Evolutionary conservation across 2,888 invertebrate species (phyloP), one percentile per base, ranked within the genome.

Genomic region (Ashinkailepas kermadecensis): DNA sequence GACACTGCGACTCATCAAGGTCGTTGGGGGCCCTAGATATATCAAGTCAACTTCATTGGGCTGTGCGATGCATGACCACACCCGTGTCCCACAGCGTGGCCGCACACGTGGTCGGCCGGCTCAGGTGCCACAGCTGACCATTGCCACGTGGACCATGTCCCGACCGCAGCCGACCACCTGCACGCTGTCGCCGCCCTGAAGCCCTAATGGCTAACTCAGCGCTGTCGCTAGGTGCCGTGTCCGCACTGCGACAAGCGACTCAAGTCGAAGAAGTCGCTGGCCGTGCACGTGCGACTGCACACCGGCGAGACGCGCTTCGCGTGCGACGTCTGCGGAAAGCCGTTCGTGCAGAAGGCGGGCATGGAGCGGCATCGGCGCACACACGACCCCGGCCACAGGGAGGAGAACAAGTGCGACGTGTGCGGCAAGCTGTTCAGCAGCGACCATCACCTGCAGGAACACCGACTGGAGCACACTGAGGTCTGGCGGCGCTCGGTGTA

Each of bases 271-370:
- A 74, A 74, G 74, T 74, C 74, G 7, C 56, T 74, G 74, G 56
- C 18, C 21, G 74, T 74, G 21, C 74, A 74, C 56, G 10, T 56
- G 74, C 74, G 74, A 3, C 74, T 56, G 56, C 74, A 74, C 74
- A 74, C 74, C 0, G 74, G 74, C 10, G 74, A 74, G 23, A 56
- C 74, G 9, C 74, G 74, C 7, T 74, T 74, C 74, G 10, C 21
- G 10, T 74, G 74, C 74, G 74, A 74, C 56, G 11, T 54, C 56
- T 74, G 74, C 74, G 74, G 11, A 9, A 54, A 54, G 21, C 56
- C 54, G 56, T 74, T 74, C n/a, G 74, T 74, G 54, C 74, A 74
- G 74, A 74, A 74, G 74, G 74, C 21, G 39, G 56, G 23, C 56
- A 74, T 74, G 74, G 21, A 21, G 56, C 74, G 74, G 18, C 74